Conservation (phyloP, 30 jellyfish, hydroid and myxozoan species). For the Aurelia aurita complex sp. Pacific region DNA sequence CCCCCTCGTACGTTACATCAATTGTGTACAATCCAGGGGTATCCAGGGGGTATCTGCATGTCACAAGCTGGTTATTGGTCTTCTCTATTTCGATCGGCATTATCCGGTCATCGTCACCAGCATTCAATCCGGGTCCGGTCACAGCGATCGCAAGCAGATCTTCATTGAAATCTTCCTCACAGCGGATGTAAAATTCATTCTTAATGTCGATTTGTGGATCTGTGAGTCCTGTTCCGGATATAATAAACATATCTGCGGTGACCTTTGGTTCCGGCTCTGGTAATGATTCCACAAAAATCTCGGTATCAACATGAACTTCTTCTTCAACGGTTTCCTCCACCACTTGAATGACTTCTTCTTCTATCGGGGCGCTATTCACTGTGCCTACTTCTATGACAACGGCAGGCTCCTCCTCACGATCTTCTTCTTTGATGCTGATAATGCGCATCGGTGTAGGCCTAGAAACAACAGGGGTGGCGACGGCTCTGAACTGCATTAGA, state of each 20-base stretch:
- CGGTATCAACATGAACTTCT: slow-evolving; percentile 31
- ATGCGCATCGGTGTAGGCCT: neutral
- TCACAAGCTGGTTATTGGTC: slow-evolving; percentile 56
- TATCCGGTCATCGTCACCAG: slow-evolving; percentile 66
- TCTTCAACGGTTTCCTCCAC: slow-evolving; percentile 26
- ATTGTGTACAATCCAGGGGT: slow-evolving; percentile 77
- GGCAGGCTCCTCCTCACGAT: slow-evolving; percentile 18
- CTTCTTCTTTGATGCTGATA: slow-evolving; percentile 30
- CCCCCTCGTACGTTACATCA: slow-evolving; percentile 76
- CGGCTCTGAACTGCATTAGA: slow-evolving; percentile 75
- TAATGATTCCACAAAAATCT: slow-evolving; percentile 1
- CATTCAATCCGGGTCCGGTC: slow-evolving; percentile 64
- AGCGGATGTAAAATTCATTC: slow-evolving; percentile 86
- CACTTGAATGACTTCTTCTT: neutral
- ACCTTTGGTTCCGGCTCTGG: slow-evolving; percentile 53
- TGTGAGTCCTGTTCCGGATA: slow-evolving; percentile 93
- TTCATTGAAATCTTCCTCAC: slow-evolving; percentile 76
- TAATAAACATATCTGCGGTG: slow-evolving; percentile 70
- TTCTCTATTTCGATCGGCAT: slow-evolving; percentile 67
- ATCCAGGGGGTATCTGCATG: slow-evolving; percentile 86
- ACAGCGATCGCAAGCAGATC: slow-evolving; percentile 63
- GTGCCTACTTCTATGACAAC: slow-evolving; percentile 1
- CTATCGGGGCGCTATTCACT: neutral
- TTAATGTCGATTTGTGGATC: slow-evolving; percentile 78
- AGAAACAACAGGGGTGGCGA: slow-evolving; percentile 4